Evolutionary conservation across 2,113 vertebrate species (phyloP).

Genomic region (Arenaria interpres): DNA sequence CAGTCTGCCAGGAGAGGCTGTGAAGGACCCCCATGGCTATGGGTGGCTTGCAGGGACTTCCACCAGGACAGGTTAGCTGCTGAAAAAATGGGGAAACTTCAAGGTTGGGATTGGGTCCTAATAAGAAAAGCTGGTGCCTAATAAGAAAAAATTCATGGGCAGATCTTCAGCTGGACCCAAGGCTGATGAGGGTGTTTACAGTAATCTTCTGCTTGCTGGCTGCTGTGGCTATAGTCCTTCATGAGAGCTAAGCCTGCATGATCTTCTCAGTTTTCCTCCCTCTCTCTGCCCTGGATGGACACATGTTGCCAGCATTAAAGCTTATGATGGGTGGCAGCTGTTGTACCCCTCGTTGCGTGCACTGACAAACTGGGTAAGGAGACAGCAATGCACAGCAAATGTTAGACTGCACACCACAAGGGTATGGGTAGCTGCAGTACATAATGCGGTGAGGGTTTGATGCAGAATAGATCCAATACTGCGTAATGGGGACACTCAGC

Average conservation of each 20-base stretch:
- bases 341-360: fast-evolving
- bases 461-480: background rate
- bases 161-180: background rate
- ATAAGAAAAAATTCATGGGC: background rate
- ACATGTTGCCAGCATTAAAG: background rate
- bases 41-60: background rate
- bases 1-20: background rate
- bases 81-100: background rate
- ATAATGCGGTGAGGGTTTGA: fast-evolving
- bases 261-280: background rate
- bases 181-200: background rate
- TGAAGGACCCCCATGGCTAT: background rate
- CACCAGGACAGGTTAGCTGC: background rate
- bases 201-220: background rate
- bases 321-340: background rate
- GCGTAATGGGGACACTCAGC: fast-evolving
- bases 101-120: background rate
- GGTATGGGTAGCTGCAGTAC: background rate
- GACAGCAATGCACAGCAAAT: no score
- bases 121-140: background rate
- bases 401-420: background rate
- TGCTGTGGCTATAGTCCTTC: background rate
- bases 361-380: background rate
- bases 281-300: background rate
- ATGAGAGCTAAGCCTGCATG: background rate